Percentiles rank a stretch among this genome's conserved stretches.
phyloP scores from a whole-genome alignment of 2,797 vertebrate genomes.

The Peromyscus eremicus region DNA sequence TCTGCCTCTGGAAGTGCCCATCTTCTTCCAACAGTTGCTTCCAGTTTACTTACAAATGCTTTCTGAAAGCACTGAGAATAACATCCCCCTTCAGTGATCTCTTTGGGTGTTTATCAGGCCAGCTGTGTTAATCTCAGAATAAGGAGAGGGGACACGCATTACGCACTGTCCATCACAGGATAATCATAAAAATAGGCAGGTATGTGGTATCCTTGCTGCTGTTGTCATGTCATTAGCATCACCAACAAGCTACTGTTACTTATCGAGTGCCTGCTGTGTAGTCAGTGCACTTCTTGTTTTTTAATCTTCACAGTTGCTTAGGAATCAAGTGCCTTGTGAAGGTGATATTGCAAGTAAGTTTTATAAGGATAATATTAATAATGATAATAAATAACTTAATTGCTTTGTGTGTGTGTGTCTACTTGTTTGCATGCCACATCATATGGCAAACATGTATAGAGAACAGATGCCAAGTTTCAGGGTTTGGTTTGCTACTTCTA shows the following conservation, averaged over 20 bases:
- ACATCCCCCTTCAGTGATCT: neutral
- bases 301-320: neutral
- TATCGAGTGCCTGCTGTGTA: neutral
- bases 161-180: neutral
- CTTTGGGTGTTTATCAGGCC: neutral
- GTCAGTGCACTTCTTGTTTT: neutral
- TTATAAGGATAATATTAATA: neutral
- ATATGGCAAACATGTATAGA: neutral
- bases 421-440: neutral
- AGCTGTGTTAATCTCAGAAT: constrained; percentile 4
- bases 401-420: neutral
- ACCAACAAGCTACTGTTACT: neutral
- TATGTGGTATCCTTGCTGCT: neutral
- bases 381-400: neutral
- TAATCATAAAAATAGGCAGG: neutral
- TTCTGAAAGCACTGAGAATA: neutral
- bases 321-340: neutral
- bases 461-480: neutral
- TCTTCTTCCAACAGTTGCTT: constrained; percentile 55
- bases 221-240: neutral
- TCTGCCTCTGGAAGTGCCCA: constrained; percentile 4
- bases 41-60: constrained; percentile 24
- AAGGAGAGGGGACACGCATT: neutral
- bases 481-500: neutral
- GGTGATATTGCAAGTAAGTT: neutral